Evolutionary conservation across 1,140 invertebrate genomes (phyloP).

Genomic region (Schlechtendalia chinensis): DNA sequence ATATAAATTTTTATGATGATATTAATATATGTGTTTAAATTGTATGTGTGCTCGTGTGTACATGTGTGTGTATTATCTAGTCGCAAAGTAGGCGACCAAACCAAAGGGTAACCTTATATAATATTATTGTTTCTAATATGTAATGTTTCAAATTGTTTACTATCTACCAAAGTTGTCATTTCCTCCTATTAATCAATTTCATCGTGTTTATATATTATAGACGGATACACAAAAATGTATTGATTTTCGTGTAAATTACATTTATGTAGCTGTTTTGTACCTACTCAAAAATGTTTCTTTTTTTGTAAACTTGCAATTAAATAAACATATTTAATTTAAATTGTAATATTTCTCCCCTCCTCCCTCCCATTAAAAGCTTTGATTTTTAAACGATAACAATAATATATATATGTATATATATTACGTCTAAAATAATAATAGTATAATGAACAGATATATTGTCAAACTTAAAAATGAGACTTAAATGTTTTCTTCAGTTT

Average conservation of each 20-base stretch:
- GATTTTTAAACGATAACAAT: slow-evolving; percentile 8
- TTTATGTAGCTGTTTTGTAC: background rate
- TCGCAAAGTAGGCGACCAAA: slow-evolving; percentile 41
- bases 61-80: slow-evolving; percentile 34
- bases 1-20: background rate
- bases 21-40: background rate
- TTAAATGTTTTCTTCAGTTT: slow-evolving; percentile 28
- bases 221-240: background rate
- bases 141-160: slow-evolving; percentile 15
- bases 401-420: background rate
- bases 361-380: background rate
- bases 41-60: background rate
- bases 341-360: background rate
- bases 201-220: background rate
- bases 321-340: background rate
- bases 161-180: slow-evolving; percentile 17
- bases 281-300: background rate
- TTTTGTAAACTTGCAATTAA: background rate
- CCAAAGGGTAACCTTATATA: slow-evolving; percentile 33
- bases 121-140: background rate
- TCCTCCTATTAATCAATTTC: slow-evolving; percentile 11
- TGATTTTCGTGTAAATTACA: background rate
- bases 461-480: background rate
- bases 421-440: slow-evolving; percentile 10
- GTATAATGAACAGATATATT: background rate